Conservation (phyloP, 2,113 vertebrate genomes). For the Brachionichthys hirsutus region DNA sequence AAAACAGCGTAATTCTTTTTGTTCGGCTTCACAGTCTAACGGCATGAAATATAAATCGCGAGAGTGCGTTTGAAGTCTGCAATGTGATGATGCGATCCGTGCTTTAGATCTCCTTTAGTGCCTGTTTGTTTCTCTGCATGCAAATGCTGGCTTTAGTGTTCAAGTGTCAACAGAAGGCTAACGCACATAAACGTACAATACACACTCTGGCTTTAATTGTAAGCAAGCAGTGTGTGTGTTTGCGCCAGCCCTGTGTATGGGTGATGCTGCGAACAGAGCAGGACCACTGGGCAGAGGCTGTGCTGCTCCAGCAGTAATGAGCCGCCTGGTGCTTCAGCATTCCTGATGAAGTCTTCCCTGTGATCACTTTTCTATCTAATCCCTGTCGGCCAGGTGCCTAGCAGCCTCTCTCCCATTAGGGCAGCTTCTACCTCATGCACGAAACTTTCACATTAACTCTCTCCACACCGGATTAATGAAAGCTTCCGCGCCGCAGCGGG, state of each 20-base stretch:
- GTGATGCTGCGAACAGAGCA: slow-evolving; percentile 37
- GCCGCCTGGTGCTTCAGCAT: slow-evolving; percentile 67
- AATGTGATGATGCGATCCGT: background rate
- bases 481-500: slow-evolving; percentile 22
- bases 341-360: slow-evolving; percentile 70
- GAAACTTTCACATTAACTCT: slow-evolving; percentile 61
- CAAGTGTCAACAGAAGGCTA: background rate
- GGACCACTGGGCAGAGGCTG: slow-evolving; percentile 48
- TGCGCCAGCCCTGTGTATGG: slow-evolving; percentile 9
- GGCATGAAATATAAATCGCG: slow-evolving; percentile 22
- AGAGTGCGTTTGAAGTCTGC: slow-evolving; percentile 33
- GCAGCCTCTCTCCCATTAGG: slow-evolving; percentile 64
- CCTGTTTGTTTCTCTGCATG: background rate
- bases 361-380: slow-evolving; percentile 72
- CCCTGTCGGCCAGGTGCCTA: slow-evolving; percentile 59
- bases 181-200: background rate
- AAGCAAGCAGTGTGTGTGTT: slow-evolving; percentile 11
- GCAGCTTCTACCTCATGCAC: slow-evolving; percentile 43
- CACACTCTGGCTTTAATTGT: slow-evolving; percentile 17
- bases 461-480: slow-evolving; percentile 60
- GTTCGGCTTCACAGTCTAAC: background rate
- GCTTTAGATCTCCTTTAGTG: slow-evolving; percentile 5
- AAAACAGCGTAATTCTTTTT: slow-evolving; percentile 5
- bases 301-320: slow-evolving; percentile 66
- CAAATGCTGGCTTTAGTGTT: background rate